phyloP scores from a whole-genome alignment of 1,140 invertebrate genomes.

The Drosophila lini region DNA sequence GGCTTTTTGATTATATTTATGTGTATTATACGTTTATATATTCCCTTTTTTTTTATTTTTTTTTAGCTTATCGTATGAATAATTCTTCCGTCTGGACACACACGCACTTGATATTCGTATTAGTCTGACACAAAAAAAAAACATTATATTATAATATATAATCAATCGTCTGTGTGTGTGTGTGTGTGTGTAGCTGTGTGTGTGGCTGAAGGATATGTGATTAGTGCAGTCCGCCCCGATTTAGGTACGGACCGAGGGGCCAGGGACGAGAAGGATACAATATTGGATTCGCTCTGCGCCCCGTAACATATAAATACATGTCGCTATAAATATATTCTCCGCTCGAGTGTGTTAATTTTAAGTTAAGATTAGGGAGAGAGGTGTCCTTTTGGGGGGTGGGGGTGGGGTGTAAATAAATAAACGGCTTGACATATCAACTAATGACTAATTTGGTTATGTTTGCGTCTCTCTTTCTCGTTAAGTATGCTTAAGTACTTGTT shows the following conservation, averaged over 20 bases:
- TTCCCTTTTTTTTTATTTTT: constrained; percentile 6
- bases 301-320: constrained; percentile 47
- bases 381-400: background rate
- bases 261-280: constrained; percentile 11
- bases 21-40: constrained; percentile 25
- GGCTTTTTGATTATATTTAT: constrained; percentile 45
- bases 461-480: constrained; percentile 51
- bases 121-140: constrained; percentile 44
- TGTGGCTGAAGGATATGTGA: constrained; percentile 51
- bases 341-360: constrained; percentile 51
- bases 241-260: background rate
- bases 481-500: constrained; percentile 47
- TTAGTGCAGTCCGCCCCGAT: constrained; percentile 21
- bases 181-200: constrained; percentile 33
- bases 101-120: constrained; percentile 44
- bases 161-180: constrained; percentile 15
- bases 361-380: constrained; percentile 56
- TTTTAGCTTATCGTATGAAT: constrained; percentile 40
- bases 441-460: constrained; percentile 83
- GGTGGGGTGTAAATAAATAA: constrained; percentile 57
- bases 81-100: constrained; percentile 49
- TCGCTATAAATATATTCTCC: constrained; percentile 24
- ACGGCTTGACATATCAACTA: constrained; percentile 72
- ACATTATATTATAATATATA: constrained; percentile 19
- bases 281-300: constrained; percentile 11